Percentiles rank a stretch among this genome's conserved stretches.
Evolutionary conservation across 2,113 vertebrate species (phyloP).

Genomic region (Callionymus lyra): DNA sequence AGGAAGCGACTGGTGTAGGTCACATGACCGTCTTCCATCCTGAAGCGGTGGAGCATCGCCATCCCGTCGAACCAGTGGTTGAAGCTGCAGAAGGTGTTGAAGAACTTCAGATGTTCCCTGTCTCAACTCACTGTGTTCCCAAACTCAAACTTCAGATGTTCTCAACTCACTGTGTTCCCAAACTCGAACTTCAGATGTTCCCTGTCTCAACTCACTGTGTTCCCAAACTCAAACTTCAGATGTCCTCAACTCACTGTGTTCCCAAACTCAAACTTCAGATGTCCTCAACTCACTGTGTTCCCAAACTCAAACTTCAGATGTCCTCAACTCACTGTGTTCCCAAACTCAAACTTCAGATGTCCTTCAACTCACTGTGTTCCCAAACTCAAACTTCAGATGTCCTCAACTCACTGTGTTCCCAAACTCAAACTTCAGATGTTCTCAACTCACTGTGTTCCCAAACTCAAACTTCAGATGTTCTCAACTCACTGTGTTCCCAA

Average conservation of each 20-base stretch:
- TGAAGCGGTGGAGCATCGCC: constrained; percentile 89
- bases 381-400: constrained; percentile 91
- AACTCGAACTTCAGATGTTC: constrained; percentile 91
- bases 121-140: constrained; percentile 81
- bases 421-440: constrained; percentile 90
- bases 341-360: constrained; percentile 91
- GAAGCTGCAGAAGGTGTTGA: constrained; percentile 62
- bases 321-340: no score
- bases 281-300: no score
- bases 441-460: constrained; percentile 78
- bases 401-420: no score
- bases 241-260: no score
- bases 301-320: constrained; percentile 92
- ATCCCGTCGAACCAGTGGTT: constrained; percentile 96
- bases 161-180: constrained; percentile 78
- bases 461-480: constrained; percentile 91
- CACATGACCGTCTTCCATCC: constrained; percentile 68
- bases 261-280: constrained; percentile 91
- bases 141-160: constrained; percentile 90
- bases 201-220: no score
- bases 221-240: constrained; percentile 90
- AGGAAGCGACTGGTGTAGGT: constrained; percentile 85
- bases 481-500: constrained; percentile 82
- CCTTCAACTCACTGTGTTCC: no score
- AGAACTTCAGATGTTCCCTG: neutral